Base-by-base conservation (phyloP, 1,140 invertebrate species). In the Arctopsyche grandis region DNA sequence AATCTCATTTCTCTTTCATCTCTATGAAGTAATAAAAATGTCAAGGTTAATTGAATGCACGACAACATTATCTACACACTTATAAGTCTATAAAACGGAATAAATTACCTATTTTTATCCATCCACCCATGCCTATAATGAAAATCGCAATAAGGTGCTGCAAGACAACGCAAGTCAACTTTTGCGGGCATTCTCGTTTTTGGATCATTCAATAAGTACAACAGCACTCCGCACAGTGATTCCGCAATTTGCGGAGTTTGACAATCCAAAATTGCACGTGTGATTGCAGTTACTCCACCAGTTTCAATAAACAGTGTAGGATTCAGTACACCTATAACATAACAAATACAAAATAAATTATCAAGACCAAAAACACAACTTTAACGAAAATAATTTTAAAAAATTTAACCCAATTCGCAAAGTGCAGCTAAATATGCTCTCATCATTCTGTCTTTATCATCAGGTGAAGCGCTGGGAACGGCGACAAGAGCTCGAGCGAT, bases 111-210 rank as follows among this genome's bases (percentile, higher is more conserved):
- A 84, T 88, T 89, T 85, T 91, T 84, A 84, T 90, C 88, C 88
- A 89, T 86, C 83, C 91, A 87, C 81, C 89, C 85, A 83, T 91
- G 85, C 85, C 92, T 86, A 90, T 91, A 95, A 84, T 97, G 94
- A 83, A 96, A 93, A 88, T 98, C 97, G 83, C 96, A 98, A 83
- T 97, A 98, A 1, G 97, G 96, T 0, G 96, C 95, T 56, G 97
- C 93, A 3, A 98, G 89, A 84, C 92, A 93, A 83, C 95, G 89
- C n/a, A 98, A 87, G 83, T 95, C 93, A 4, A 96, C 90, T 14
- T 91, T 91, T 46, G 93, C 93, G 71, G 91, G 89, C 79, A 89
- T 88, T 63, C 97, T 89, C 0, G 95, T 95, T n/a, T 91, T 88
- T 0, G 96, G 96, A 86, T 93, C 92, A 85, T 97, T 95, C n/a